Conservation (phyloP, 1,140 invertebrate genomes). For the Bombus sylvicola region DNA sequence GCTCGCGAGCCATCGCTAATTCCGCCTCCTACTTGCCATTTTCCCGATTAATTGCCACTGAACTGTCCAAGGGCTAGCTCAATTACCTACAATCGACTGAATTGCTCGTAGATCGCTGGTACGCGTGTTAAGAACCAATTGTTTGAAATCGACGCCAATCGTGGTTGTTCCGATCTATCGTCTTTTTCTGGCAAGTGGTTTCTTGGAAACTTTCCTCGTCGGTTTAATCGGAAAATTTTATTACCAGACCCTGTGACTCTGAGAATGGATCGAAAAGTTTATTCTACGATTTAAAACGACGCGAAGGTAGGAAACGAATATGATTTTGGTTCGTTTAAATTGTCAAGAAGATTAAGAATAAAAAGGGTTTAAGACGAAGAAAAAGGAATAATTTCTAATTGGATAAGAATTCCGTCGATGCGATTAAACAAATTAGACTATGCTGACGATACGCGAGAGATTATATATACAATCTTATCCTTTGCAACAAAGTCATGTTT, state of each 20-base stretch:
- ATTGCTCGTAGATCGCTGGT: background rate
- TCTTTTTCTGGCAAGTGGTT: too few relatives aligned
- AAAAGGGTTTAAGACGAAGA: too few relatives aligned
- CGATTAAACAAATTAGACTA: too few relatives aligned
- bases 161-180: background rate
- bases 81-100: slow-evolving; percentile 29
- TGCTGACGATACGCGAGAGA: too few relatives aligned
- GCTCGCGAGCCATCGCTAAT: slow-evolving; percentile 55
- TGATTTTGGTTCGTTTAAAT: background rate
- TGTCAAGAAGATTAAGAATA: background rate
- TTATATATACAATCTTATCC: too few relatives aligned
- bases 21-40: slow-evolving; percentile 42
- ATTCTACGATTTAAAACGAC: background rate
- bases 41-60: slow-evolving; percentile 43
- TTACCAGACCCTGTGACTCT: background rate
- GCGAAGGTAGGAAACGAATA: background rate
- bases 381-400: too few relatives aligned
- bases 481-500: too few relatives aligned
- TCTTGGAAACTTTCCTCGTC: background rate
- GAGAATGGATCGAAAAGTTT: background rate
- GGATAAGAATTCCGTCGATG: too few relatives aligned
- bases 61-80: background rate
- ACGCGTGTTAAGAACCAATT: too few relatives aligned
- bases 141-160: too few relatives aligned
- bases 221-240: background rate